These are phyloP conservation scores for Caenorhabditis remanei DNA, from an alignment of 1,140 invertebrate genomes.

Conservation along the genomic window DNA sequence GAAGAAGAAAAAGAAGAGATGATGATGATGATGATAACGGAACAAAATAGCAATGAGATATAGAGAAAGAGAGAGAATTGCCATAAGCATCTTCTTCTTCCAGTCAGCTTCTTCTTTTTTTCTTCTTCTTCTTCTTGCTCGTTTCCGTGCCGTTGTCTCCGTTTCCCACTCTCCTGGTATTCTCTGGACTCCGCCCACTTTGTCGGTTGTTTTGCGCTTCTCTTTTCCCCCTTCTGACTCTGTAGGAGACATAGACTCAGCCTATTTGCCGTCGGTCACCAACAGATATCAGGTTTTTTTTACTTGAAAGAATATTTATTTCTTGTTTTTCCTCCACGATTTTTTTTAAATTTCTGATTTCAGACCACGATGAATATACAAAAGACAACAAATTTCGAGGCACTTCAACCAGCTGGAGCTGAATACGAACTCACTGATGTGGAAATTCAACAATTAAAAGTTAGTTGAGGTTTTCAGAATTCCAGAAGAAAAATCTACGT, in stretches of 20 bases:
- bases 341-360: neutral
- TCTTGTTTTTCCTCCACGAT: neutral
- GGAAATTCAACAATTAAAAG: slow-evolving; percentile 60
- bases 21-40: slow-evolving; percentile 19
- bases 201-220: slow-evolving; percentile 49
- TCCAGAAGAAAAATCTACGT: neutral
- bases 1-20: slow-evolving; percentile 10
- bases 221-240: slow-evolving; percentile 32
- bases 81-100: neutral
- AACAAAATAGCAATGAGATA: slow-evolving; percentile 5
- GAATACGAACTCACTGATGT: slow-evolving; percentile 59
- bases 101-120: slow-evolving; percentile 5
- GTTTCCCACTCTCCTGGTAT: slow-evolving; percentile 37
- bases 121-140: slow-evolving; percentile 9
- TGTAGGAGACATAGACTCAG: slow-evolving; percentile 10
- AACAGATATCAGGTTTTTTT: slow-evolving; percentile 36
- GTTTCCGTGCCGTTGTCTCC: slow-evolving; percentile 41
- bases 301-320: neutral
- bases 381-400: slow-evolving; percentile 40
- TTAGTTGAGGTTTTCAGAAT: neutral
- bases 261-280: slow-evolving; percentile 52
- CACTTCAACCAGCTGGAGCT: slow-evolving; percentile 28
- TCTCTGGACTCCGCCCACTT: slow-evolving; percentile 25
- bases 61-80: neutral
- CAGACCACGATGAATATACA: slow-evolving; percentile 15